phyloP scores from a whole-genome alignment of 2,888 invertebrate species.

The Tortricodes alternella region DNA sequence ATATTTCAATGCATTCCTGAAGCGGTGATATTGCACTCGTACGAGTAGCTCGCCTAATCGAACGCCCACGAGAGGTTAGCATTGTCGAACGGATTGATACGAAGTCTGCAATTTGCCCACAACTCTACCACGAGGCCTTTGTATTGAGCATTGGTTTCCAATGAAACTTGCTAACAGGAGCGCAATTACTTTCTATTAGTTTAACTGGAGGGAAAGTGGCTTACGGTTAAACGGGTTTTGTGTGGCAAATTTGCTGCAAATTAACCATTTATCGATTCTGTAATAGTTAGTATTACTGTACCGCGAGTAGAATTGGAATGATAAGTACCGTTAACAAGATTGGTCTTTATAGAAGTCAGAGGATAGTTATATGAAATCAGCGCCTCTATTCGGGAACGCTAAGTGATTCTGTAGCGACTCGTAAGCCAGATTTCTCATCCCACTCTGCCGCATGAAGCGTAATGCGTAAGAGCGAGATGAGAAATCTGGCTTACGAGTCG shows the following conservation, averaged over 20 bases:
- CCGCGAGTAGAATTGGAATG: too few relatives aligned
- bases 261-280: not conserved
- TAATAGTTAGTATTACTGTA: too few relatives aligned
- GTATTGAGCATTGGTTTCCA: conserved; percentile 14
- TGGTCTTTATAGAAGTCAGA: too few relatives aligned
- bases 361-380: too few relatives aligned
- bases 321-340: too few relatives aligned
- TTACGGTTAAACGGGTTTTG: not conserved
- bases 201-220: not conserved
- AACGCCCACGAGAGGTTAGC: conserved; percentile 45
- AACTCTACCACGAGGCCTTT: conserved; percentile 49
- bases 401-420: too few relatives aligned
- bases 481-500: too few relatives aligned
- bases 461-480: too few relatives aligned
- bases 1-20: too few relatives aligned
- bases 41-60: conserved; percentile 31
- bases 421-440: too few relatives aligned
- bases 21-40: not conserved
- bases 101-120: conserved; percentile 61
- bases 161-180: conserved; percentile 18
- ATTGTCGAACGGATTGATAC: conserved; percentile 59
- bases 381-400: too few relatives aligned
- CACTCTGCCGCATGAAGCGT: too few relatives aligned
- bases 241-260: not conserved
- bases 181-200: conserved; percentile 19